Conservation (phyloP, 2,113 vertebrate genomes). For the Chrysemys picta region DNA sequence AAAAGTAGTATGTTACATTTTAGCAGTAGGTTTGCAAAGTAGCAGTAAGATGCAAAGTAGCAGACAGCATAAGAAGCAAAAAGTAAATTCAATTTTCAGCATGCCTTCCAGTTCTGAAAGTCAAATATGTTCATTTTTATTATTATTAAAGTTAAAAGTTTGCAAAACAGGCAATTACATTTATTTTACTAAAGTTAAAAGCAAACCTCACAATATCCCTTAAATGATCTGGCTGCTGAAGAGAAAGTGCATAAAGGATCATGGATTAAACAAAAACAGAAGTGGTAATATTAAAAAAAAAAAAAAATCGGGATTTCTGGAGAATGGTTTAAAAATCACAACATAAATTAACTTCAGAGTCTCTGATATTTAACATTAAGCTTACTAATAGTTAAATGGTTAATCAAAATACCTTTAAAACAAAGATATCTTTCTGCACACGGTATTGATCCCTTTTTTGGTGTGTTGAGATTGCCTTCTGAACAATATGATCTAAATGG, state of each 20-base stretch:
- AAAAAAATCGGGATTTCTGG: not conserved
- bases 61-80: not conserved
- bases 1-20: not conserved
- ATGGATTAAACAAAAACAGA: not conserved
- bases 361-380: not conserved
- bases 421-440: slow-evolving; percentile 92
- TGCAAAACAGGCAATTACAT: not conserved
- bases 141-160: not conserved
- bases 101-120: not conserved
- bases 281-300: rapidly evolving
- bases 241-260: not conserved
- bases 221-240: not conserved
- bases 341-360: not conserved
- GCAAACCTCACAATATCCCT: not conserved
- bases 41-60: not conserved
- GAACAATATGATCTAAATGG: slow-evolving; percentile 96
- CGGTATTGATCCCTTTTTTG: slow-evolving; percentile 92
- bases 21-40: too few relatives aligned
- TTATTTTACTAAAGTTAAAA: not conserved
- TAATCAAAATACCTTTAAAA: slow-evolving; percentile 88
- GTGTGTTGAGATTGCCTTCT: slow-evolving; percentile 89
- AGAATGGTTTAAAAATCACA: not conserved
- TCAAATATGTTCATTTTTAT: not conserved
- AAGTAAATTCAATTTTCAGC: not conserved
- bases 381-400: not conserved